Conservation (phyloP, 2,888 invertebrate species). For the Agapostemon virescens region DNA sequence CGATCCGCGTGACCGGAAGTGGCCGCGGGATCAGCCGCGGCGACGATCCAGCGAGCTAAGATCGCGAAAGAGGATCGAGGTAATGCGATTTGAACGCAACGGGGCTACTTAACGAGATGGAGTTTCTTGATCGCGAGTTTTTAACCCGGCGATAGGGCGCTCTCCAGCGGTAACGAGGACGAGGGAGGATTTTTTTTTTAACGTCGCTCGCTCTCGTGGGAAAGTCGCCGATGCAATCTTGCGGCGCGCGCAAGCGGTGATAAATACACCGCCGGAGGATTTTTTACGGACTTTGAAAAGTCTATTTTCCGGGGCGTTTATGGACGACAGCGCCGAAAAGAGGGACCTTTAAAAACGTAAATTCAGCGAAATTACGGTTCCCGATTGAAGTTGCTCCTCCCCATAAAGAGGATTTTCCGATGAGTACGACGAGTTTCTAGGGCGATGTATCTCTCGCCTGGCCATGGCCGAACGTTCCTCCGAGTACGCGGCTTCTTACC, state of each 20-base stretch:
- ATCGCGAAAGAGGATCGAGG: conserved; percentile 28
- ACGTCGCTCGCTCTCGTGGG: conserved; percentile 22
- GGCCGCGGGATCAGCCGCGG: conserved; percentile 1
- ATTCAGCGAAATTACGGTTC: neutral
- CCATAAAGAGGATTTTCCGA: neutral
- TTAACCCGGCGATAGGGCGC: conserved; percentile 25
- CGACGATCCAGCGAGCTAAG: conserved; percentile 7
- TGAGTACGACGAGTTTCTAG: neutral
- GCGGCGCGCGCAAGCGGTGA: neutral
- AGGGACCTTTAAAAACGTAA: neutral
- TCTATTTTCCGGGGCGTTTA: conserved; percentile 16
- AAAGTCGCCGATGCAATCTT: conserved; percentile 32
- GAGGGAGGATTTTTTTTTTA: conserved; percentile 2
- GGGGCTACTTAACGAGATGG: conserved; percentile 33
- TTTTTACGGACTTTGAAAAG: conserved; percentile 13
- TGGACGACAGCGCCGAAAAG: neutral
- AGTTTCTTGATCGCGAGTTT: conserved; percentile 29
- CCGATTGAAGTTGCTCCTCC: neutral
- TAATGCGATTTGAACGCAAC: conserved; percentile 35
- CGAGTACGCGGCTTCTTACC: conserved; percentile 11
- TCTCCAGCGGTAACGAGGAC: conserved; percentile 14
- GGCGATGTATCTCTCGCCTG: conserved; percentile 1
- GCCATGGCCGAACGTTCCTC: neutral
- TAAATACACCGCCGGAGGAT: conserved; percentile 15
- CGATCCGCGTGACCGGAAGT: conserved; percentile 14